Conservation (phyloP, 2,797 vertebrate species). For the Alauda arvensis region DNA sequence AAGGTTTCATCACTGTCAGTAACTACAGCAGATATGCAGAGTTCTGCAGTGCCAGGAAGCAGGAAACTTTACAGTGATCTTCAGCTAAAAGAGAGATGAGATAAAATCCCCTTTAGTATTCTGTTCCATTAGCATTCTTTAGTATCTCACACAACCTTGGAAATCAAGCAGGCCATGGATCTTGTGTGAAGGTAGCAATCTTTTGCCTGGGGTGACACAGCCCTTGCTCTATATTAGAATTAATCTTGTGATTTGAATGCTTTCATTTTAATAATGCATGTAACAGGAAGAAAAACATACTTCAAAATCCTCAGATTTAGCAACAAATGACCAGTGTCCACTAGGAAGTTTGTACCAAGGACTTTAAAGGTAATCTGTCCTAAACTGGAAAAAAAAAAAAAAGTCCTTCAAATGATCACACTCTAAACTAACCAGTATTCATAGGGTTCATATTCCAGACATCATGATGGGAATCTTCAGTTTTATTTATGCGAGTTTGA, state of each 20-base stretch:
- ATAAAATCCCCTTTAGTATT: not conserved
- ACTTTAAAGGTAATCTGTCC: not conserved
- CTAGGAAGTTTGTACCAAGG: not conserved
- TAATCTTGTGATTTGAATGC: not conserved
- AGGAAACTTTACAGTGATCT: not conserved
- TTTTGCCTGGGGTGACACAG: not conserved
- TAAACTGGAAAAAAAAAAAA: not conserved
- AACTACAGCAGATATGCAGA: not conserved
- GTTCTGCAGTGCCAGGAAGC: not conserved
- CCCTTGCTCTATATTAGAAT: not conserved
- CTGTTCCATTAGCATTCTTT: not conserved
- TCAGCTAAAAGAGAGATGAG: conserved; percentile 2
- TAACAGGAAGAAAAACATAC: not conserved
- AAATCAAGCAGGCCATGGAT: not conserved
- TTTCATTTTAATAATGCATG: not conserved
- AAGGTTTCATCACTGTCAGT: not conserved
- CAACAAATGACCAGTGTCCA: not conserved
- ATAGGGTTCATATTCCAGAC: not conserved
- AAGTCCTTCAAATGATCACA: not conserved
- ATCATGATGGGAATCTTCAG: not conserved
- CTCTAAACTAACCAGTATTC: not conserved
- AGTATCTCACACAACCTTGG: not conserved
- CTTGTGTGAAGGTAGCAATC: not conserved
- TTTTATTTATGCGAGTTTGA: not conserved
- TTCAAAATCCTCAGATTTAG: not conserved